Conservation (phyloP, 2,797 vertebrate genomes). For the Mormyrus hasselquistii region DNA sequence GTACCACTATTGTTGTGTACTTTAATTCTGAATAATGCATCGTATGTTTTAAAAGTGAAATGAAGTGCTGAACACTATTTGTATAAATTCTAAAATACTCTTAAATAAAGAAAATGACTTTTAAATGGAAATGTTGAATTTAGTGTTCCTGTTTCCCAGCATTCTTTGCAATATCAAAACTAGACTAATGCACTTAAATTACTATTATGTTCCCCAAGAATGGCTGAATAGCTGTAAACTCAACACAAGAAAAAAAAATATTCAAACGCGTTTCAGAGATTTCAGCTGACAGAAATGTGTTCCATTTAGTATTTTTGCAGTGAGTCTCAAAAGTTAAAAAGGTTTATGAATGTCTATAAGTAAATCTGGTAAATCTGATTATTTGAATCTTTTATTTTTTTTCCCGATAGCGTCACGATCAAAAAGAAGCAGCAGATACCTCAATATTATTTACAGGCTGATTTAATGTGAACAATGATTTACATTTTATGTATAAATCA, state of each 20-base stretch:
- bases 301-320: not conserved
- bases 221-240: not conserved
- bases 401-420: not conserved
- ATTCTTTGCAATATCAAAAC: not conserved
- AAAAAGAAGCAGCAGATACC: not conserved
- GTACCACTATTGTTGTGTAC: not conserved
- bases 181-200: not conserved
- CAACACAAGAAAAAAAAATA: not conserved
- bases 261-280: not conserved
- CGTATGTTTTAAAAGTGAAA: constrained; percentile 24
- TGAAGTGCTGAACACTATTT: constrained; percentile 18
- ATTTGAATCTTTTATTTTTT: not conserved
- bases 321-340: not conserved
- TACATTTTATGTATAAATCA: not conserved
- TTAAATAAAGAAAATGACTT: constrained; percentile 31
- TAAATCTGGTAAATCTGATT: not conserved
- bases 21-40: not conserved
- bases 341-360: not conserved
- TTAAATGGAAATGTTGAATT: constrained; percentile 14
- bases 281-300: not conserved
- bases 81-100: constrained; percentile 14
- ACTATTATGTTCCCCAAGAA: not conserved
- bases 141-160: not conserved
- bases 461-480: not conserved
- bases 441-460: not conserved